phyloP scores from a whole-genome alignment of 2,113 vertebrate genomes.

The Catharus bicknelli region DNA sequence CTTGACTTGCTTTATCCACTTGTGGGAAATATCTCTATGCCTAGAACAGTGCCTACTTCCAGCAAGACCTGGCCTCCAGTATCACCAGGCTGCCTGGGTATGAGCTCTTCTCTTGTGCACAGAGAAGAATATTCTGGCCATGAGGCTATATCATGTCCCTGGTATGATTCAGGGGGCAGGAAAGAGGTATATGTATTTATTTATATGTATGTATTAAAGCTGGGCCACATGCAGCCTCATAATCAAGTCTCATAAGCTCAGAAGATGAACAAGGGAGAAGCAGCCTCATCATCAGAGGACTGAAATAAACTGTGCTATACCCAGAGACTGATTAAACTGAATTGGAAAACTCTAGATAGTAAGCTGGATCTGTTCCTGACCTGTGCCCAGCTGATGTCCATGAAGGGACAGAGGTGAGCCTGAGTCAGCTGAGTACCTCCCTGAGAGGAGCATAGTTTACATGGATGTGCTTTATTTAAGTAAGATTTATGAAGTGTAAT shows the following conservation, averaged over 20 bases:
- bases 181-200: neutral
- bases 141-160: neutral
- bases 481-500: neutral
- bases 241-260: neutral
- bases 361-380: neutral
- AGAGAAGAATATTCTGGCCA: neutral
- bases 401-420: neutral
- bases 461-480: neutral
- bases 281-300: neutral
- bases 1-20: neutral
- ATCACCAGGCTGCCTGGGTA: accelerated
- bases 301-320: neutral
- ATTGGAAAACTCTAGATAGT: neutral
- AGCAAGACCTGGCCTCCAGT: neutral
- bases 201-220: neutral
- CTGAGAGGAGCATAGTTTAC: neutral
- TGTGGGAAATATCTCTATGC: neutral
- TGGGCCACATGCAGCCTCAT: neutral
- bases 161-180: neutral
- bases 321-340: neutral
- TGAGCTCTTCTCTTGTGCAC: neutral
- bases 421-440: neutral
- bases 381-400: neutral
- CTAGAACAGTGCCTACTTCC: neutral
- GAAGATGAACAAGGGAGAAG: neutral